phyloP scores from a whole-genome alignment of 2,797 vertebrate species.

The Hipposideros larvatus region DNA sequence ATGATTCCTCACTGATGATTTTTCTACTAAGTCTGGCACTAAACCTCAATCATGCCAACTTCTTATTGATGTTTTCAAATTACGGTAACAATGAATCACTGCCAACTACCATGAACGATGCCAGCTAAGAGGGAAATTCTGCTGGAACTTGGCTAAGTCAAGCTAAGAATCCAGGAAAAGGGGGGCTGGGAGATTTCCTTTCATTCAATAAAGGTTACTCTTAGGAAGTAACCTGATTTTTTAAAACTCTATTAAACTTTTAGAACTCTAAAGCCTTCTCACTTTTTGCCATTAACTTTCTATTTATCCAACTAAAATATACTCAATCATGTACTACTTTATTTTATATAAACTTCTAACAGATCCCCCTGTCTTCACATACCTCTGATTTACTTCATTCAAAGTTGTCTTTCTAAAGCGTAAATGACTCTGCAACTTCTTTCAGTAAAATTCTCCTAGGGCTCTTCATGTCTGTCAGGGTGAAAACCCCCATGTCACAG shows the following conservation, averaged over 20 bases:
- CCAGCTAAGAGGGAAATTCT: not conserved
- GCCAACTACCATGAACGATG: not conserved
- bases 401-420: not conserved
- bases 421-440: not conserved
- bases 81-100: not conserved
- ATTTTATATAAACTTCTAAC: not conserved
- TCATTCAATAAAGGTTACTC: not conserved
- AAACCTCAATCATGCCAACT: not conserved
- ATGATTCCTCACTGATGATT: not conserved
- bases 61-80: not conserved
- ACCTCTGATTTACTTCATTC: not conserved
- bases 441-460: not conserved
- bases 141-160: not conserved
- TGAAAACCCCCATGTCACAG: not conserved
- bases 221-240: not conserved
- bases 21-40: not conserved
- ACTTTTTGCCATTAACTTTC: not conserved
- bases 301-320: conserved; percentile 13
- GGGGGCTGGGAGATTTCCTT: not conserved
- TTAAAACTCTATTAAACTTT: not conserved
- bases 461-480: not conserved
- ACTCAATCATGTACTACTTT: not conserved
- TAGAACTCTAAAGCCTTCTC: not conserved
- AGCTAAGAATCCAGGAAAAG: not conserved
- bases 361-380: not conserved